Percentiles rank a stretch among this genome's conserved stretches.
phyloP scores from a whole-genome alignment of 2,888 invertebrate genomes.

The Pristionchus exspectatus region DNA sequence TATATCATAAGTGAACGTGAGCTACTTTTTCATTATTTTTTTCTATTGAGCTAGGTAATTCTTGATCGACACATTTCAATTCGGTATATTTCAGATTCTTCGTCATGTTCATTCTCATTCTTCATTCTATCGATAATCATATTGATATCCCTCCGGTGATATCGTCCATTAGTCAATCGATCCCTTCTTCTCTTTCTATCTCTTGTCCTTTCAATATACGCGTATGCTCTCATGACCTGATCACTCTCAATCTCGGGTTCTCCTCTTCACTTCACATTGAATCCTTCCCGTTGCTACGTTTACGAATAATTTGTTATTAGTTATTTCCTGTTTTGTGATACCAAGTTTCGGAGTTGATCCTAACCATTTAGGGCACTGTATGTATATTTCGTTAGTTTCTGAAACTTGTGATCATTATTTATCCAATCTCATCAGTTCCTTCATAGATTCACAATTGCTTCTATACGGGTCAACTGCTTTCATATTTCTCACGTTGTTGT shows the following conservation, averaged over 20 bases:
- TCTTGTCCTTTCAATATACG: constrained; percentile 26
- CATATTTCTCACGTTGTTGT: constrained; percentile 1
- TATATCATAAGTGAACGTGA: constrained; percentile 36
- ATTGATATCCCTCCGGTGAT: background rate
- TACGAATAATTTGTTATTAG: background rate
- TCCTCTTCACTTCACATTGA: background rate
- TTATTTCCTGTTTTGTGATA: background rate
- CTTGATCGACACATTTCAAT: background rate
- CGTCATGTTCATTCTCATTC: background rate
- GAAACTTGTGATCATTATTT: background rate
- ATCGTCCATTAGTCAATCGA: background rate
- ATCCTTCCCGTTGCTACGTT: constrained; percentile 2
- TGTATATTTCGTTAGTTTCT: background rate
- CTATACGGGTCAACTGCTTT: background rate
- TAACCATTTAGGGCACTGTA: background rate
- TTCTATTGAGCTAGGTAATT: background rate
- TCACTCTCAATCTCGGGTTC: background rate
- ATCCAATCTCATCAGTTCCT: background rate
- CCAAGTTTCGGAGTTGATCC: background rate
- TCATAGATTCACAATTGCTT: background rate
- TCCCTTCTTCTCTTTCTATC: background rate
- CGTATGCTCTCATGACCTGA: constrained; percentile 19
- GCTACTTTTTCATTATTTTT: background rate
- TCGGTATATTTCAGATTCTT: background rate
- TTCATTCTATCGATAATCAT: background rate